Base-by-base conservation (phyloP, 2,888 invertebrate species). In the Cataglyphis rosenhaueri region DNA sequence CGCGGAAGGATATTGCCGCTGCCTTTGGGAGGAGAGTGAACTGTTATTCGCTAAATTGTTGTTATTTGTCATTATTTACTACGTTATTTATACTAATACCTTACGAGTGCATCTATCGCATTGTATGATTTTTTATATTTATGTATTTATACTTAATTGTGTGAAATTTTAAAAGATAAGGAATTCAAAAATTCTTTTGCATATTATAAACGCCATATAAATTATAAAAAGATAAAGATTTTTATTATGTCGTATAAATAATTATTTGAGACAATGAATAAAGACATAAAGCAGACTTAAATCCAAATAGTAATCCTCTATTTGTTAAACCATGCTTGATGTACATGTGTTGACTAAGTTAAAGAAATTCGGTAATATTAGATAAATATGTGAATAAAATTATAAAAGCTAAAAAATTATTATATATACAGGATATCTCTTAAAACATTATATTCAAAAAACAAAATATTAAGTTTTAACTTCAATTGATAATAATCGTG, bases 1-100 rank as follows among this genome's bases (percentile, higher is more conserved):
- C 82, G 44, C 35, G 65, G 44, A 32, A 48, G 52, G 32, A 65
- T 68, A 71, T 61, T 55, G 73, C 61, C 48, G 52, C 6, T 48
- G 38, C 76, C 12, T 55, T 10, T 25, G n/a, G 55, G 52, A 79
- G 75, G 68, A 57, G 25, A 59, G 61, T 62, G 21, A 81, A 79
- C 71, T 52, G 83, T 70, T 57, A 74, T n/a, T 48, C 38, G 48
- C 9, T 68, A 41, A 83, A 52, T 41, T 18, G 48, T 57, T 41
- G 8, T 55, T 73, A 59, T 68, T 76, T 61, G 32, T 35, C 82
- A 57, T 74, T 62, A 61, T 29, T 74, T 61, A 48, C 15, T 25
- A 12, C 1, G 8, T 52, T 9, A 35, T 35, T 35, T 35, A 35
- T 35, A 6, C 8, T 41, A 12, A 41, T 3, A 41, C 35, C 21